Percentiles rank a stretch among this genome's conserved stretches.
These are phyloP conservation scores for Ornithoptera alexandrae DNA, from an alignment of 2,888 invertebrate genomes.

Conservation along the genomic window DNA sequence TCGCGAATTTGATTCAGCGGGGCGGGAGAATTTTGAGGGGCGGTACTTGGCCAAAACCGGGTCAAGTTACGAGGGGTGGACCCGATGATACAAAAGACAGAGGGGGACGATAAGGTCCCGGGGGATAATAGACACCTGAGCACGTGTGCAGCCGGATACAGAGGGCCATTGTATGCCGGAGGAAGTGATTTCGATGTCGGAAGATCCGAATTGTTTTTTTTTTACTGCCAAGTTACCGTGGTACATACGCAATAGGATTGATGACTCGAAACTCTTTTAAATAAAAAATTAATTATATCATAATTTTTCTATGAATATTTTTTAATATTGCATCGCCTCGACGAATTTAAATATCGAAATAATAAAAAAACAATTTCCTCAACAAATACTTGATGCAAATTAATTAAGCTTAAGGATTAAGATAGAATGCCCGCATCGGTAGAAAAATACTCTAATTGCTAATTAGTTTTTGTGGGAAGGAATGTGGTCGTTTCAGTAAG, in stretches of 20 bases:
- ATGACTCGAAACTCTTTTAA: conserved; percentile 22
- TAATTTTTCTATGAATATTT: not conserved
- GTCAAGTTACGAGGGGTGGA: conserved; percentile 75
- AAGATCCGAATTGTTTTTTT: conserved; percentile 70
- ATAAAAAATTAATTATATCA: not conserved
- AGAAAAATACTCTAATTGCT: not conserved
- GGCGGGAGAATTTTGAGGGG: conserved; percentile 74
- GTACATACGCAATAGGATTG: conserved; percentile 24
- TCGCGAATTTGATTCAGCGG: conserved; percentile 52
- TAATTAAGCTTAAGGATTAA: not conserved
- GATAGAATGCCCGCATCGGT: not conserved
- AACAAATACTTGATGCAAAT: not conserved
- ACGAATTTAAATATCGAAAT: not conserved
- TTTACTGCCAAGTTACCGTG: conserved; percentile 33
- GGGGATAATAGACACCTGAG: conserved; percentile 77
- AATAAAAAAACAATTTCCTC: not conserved
- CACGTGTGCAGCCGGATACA: conserved; percentile 78
- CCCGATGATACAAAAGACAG: conserved; percentile 55
- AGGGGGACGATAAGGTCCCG: conserved; percentile 48
- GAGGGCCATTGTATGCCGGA: conserved; percentile 72
- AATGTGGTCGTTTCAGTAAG: not conserved
- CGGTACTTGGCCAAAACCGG: conserved; percentile 59
- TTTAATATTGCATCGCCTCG: not conserved
- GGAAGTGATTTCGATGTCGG: conserved; percentile 74
- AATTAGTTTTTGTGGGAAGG: not conserved